Conservation (phyloP, 2,888 invertebrate genomes). For the Coelinius sp. region DNA sequence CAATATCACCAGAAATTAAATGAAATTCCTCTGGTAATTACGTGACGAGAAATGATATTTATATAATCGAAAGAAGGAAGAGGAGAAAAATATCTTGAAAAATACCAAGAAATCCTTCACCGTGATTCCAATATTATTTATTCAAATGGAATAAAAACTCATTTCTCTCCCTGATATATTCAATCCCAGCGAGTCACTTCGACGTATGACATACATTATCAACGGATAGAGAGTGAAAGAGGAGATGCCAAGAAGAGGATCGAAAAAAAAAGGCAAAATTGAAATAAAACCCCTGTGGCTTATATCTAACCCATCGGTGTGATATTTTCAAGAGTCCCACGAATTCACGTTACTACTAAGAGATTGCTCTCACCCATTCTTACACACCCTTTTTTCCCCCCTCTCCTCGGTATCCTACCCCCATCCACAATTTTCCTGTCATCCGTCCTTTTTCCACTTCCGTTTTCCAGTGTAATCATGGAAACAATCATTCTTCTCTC, state of each 20-base stretch:
- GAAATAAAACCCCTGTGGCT: conserved; percentile 22
- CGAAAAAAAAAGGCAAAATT: conserved; percentile 21
- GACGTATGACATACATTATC: conserved; percentile 59
- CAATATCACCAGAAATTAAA: conserved; percentile 39
- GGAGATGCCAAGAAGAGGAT: neutral
- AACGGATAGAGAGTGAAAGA: conserved; percentile 36
- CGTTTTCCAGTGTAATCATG: conserved; percentile 68
- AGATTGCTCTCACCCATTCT: conserved; percentile 65
- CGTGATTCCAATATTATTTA: neutral
- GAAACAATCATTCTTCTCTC: conserved; percentile 67
- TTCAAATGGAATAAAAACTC: neutral
- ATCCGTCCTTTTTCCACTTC: conserved; percentile 44
- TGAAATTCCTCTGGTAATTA: conserved; percentile 36
- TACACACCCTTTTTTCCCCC: conserved; percentile 51
- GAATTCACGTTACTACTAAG: conserved; percentile 68
- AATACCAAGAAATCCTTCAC: neutral
- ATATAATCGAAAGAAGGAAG: too few species aligned
- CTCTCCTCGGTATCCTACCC: conserved; percentile 46
- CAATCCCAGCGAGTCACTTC: conserved; percentile 28
- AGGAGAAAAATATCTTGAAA: neutral
- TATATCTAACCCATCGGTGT: conserved; percentile 56
- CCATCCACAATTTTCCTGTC: conserved; percentile 40
- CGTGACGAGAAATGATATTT: conserved; percentile 5
- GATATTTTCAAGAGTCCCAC: conserved; percentile 67
- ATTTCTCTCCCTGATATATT: neutral